phyloP scores from a whole-genome alignment of 2,888 invertebrate species.

The Campoplex nolae region DNA sequence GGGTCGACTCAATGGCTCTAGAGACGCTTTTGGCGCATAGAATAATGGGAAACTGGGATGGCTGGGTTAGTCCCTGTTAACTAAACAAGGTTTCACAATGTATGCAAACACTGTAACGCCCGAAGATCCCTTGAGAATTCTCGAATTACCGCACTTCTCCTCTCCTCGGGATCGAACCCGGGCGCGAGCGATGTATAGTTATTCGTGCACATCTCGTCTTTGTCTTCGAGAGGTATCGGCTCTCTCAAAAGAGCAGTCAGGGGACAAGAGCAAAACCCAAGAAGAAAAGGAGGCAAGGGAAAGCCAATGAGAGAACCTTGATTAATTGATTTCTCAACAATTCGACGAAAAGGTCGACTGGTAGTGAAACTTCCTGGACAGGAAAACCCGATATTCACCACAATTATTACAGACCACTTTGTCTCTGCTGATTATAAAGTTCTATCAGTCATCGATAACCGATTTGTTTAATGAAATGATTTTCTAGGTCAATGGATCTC shows the following conservation, averaged over 20 bases:
- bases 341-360: slow-evolving; percentile 41
- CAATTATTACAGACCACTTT: background rate
- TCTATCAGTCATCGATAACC: slow-evolving; percentile 6
- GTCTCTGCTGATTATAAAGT: background rate
- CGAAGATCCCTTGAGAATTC: slow-evolving; percentile 78
- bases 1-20: slow-evolving; percentile 80
- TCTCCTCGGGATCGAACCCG: slow-evolving; percentile 60
- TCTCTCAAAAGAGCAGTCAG: slow-evolving; percentile 9
- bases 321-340: slow-evolving; percentile 62
- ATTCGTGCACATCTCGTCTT: slow-evolving; percentile 30
- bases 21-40: slow-evolving; percentile 79
- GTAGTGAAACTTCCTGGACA: slow-evolving; percentile 16
- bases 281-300: slow-evolving; percentile 6
- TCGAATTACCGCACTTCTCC: slow-evolving; percentile 78
- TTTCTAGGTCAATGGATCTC: background rate
- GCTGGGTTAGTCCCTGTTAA: slow-evolving; percentile 78
- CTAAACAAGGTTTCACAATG: slow-evolving; percentile 79
- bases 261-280: background rate
- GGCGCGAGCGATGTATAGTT: slow-evolving; percentile 27
- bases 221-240: slow-evolving; percentile 35
- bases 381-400: background rate
- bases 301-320: slow-evolving; percentile 39
- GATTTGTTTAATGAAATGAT: slow-evolving; percentile 15
- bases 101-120: slow-evolving; percentile 80
- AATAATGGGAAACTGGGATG: slow-evolving; percentile 78